A percentile compares a stretch with the other conserved stretches of the same genome.
Conservation (phyloP, 2,113 vertebrate genomes). For the Silurus asotus region DNA sequence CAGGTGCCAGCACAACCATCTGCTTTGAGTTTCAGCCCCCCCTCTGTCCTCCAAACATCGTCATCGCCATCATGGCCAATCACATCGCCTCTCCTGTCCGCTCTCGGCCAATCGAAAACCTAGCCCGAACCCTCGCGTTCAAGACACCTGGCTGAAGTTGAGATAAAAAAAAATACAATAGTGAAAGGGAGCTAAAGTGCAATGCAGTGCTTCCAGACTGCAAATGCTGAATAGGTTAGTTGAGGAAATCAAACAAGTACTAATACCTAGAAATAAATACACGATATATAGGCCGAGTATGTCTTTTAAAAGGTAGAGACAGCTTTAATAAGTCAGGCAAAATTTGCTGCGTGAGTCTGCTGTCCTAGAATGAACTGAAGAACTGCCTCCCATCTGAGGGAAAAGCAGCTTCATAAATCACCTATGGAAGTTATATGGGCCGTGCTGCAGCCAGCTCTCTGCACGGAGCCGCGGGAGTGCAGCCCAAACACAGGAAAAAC, state of each 20-base stretch:
- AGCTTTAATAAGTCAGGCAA: neutral
- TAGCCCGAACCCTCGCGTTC: conserved; percentile 42
- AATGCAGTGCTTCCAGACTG: neutral
- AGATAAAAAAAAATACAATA: neutral
- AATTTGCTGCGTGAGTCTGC: conserved; percentile 24
- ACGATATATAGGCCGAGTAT: neutral
- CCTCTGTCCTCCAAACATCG: conserved; percentile 50
- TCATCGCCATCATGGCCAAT: conserved; percentile 20
- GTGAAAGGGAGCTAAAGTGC: conserved; percentile 18
- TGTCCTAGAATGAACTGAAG: conserved; percentile 57
- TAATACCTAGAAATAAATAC: neutral
- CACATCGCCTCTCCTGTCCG: conserved; percentile 21
- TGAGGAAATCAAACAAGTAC: neutral
- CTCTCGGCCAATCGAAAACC: conserved; percentile 59
- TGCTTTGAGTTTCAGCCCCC: conserved; percentile 77
- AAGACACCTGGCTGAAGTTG: conserved; percentile 57
- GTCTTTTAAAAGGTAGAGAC: neutral
- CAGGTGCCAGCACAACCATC: conserved; percentile 80
- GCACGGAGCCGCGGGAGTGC: conserved; percentile 35
- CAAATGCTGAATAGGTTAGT: neutral
- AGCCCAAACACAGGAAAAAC: conserved; percentile 60
- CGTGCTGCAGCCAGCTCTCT: conserved; percentile 26
- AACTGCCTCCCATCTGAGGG: conserved; percentile 23
- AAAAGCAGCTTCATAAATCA: conserved; percentile 56
- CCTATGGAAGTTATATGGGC: conserved; percentile 40